Evolutionary conservation across 2,113 vertebrate genomes (phyloP), one percentile per base, ranked within the genome.

Genomic region (Oostethus manadensis): DNA sequence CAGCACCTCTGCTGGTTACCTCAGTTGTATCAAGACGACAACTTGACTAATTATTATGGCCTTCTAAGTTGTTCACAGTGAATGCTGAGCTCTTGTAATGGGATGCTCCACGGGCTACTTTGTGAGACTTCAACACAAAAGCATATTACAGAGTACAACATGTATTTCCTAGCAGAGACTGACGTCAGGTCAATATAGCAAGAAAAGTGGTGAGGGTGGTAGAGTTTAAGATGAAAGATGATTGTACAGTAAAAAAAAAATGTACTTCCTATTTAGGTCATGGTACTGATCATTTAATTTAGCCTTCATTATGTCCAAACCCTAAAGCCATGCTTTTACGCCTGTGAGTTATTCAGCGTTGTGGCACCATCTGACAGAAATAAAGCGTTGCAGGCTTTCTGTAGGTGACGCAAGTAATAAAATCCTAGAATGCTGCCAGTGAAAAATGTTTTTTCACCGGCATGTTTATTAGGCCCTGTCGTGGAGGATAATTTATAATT

Each of bases 381-480:
- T 67, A 3, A 64, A 64, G 46, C 53, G 48, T 64, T 61, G 54
- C 58, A 74, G 63, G 54, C 56, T 57, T 64, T 73, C 62, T 76
- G 63, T 42, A 49, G 72, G 66, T 26, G 58, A 62, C 62, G 48
- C 51, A 74, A 62, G 57, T 76, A 62, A 82, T 69, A 21, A 79
- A 71, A 65, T 64, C 53, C 56, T 55, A 68, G 10, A 64, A 57
- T 50, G n/a, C 54, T 72, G 80, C 71, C 75, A 79, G 69, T 76
- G 26, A 53, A 64, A 69, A 62, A 10, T 3, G 1, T 40, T 57
- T 64, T 69, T 67, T 77, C 51, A 66, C 56, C 51, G 29, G 66
- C 69, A 68, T 62, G 49, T 78, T 76, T 77, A 78, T 78, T 74
- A 60, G 48, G 56, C 43, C 68, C 56, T 72, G 73, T 74, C 58